These are phyloP conservation scores for Epizoanthus illoricatus DNA, from an alignment of 92 coral and sea anemone genomes.

Conservation along the genomic window DNA sequence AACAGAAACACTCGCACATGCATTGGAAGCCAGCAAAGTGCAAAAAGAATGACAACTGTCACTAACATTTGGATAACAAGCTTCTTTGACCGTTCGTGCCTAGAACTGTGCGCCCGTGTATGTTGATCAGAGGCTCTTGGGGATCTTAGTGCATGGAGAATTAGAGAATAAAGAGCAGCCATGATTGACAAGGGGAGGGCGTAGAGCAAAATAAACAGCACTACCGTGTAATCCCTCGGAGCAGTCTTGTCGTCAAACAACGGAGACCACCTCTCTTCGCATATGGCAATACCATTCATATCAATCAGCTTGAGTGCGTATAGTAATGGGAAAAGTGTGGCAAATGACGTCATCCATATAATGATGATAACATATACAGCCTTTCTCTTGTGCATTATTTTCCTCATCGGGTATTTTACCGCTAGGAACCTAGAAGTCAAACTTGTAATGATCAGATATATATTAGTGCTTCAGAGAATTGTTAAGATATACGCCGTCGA, in stretches of 20 bases:
- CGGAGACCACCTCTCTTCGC: too few relatives aligned
- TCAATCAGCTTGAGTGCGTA: too few relatives aligned
- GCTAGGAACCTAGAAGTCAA: too few relatives aligned
- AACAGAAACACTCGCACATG: not conserved
- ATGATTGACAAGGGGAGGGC: not conserved
- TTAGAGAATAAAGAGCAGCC: not conserved
- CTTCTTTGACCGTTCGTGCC: not conserved
- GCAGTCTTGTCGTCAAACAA: not conserved
- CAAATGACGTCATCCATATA: too few relatives aligned
- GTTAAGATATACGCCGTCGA: too few relatives aligned
- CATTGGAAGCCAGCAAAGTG: not conserved
- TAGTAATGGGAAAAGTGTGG: too few relatives aligned
- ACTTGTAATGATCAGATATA: too few relatives aligned
- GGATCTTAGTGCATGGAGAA: not conserved
- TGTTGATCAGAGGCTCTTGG: not conserved
- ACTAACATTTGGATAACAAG: not conserved
- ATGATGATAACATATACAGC: too few relatives aligned
- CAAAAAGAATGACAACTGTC: not conserved
- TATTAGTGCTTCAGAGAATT: too few relatives aligned
- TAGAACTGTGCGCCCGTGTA: not conserved
- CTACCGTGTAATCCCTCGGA: not conserved
- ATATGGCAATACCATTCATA: too few relatives aligned
- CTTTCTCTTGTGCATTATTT: too few relatives aligned
- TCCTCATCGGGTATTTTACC: too few relatives aligned
- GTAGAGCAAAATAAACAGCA: not conserved